Evolutionary conservation across 1,140 invertebrate species (phyloP).

Genomic region (Chlorops oryzae): DNA sequence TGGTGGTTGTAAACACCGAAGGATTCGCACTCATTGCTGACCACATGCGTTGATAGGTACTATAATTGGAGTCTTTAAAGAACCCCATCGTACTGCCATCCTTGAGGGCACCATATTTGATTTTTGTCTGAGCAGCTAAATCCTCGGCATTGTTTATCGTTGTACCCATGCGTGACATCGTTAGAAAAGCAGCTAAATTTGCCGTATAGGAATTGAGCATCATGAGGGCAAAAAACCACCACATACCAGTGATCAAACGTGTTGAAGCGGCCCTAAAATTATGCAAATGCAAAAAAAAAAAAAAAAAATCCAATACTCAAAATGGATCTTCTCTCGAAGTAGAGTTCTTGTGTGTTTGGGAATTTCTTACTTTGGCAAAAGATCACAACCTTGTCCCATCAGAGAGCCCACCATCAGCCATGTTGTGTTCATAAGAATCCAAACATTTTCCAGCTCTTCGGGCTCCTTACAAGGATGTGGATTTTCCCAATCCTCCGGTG

Average conservation of each 20-base stretch:
- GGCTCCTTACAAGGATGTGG: slow-evolving; percentile 79
- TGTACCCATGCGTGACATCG: slow-evolving; percentile 74
- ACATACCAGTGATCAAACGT: slow-evolving; percentile 75
- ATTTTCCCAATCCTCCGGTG: slow-evolving; percentile 84
- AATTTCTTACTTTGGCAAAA: slow-evolving; percentile 65
- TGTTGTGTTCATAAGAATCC: slow-evolving; percentile 68
- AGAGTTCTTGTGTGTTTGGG: too few species aligned
- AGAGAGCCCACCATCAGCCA: slow-evolving; percentile 76
- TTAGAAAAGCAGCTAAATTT: slow-evolving; percentile 90
- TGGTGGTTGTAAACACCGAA: slow-evolving; percentile 66
- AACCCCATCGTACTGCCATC: slow-evolving; percentile 72
- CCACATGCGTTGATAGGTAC: slow-evolving; percentile 55
- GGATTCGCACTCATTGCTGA: slow-evolving; percentile 71
- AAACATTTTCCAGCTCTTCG: slow-evolving; percentile 73
- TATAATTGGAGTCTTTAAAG: slow-evolving; percentile 54
- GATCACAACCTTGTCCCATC: slow-evolving; percentile 75
- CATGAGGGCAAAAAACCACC: slow-evolving; percentile 97
- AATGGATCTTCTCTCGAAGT: neutral
- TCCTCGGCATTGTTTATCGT: slow-evolving; percentile 87
- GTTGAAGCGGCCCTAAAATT: slow-evolving; percentile 68
- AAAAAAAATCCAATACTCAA: slow-evolving; percentile 53
- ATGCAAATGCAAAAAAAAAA: slow-evolving; percentile 23
- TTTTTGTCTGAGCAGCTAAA: slow-evolving; percentile 79
- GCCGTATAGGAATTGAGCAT: slow-evolving; percentile 95
- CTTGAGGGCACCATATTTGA: slow-evolving; percentile 75